Conservation (phyloP, 2,888 invertebrate species). For the Tenthredo scrophulariae region DNA sequence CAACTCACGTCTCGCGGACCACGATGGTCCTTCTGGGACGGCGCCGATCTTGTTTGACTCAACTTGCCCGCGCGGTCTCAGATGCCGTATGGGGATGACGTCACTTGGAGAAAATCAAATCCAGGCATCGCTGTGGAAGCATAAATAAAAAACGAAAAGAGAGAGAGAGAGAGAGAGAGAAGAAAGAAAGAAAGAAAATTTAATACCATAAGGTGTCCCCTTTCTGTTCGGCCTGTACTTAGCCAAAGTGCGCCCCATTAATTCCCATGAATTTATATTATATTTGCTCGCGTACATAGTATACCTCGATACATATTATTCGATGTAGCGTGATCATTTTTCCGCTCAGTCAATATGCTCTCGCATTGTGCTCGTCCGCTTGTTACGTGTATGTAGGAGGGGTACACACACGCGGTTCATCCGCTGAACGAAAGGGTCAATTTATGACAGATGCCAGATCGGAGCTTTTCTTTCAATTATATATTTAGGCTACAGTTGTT, state of each 20-base stretch:
- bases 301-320: slow-evolving; percentile 60
- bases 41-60: slow-evolving; percentile 16
- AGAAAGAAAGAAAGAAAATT: background rate
- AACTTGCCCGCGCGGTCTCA: background rate
- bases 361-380: slow-evolving; percentile 59
- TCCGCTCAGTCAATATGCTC: slow-evolving; percentile 64
- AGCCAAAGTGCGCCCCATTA: slow-evolving; percentile 51
- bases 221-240: slow-evolving; percentile 55
- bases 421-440: slow-evolving; percentile 38
- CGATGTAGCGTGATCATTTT: slow-evolving; percentile 68
- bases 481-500: background rate
- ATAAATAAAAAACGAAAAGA: background rate
- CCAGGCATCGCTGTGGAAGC: slow-evolving; percentile 14
- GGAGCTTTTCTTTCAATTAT: slow-evolving; percentile 11
- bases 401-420: slow-evolving; percentile 28
- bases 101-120: slow-evolving; percentile 34
- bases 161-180: too few relatives aligned
- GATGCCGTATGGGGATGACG: slow-evolving; percentile 26
- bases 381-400: slow-evolving; percentile 2
- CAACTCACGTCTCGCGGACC: slow-evolving; percentile 41
- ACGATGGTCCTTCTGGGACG: slow-evolving; percentile 40
- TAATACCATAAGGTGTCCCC: slow-evolving; percentile 57
- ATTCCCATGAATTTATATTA: slow-evolving; percentile 65
- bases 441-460: slow-evolving; percentile 44
- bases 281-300: slow-evolving; percentile 56